Evolutionary conservation across 2,113 vertebrate genomes (phyloP).

Genomic region (Picathartes gymnocephalus): DNA sequence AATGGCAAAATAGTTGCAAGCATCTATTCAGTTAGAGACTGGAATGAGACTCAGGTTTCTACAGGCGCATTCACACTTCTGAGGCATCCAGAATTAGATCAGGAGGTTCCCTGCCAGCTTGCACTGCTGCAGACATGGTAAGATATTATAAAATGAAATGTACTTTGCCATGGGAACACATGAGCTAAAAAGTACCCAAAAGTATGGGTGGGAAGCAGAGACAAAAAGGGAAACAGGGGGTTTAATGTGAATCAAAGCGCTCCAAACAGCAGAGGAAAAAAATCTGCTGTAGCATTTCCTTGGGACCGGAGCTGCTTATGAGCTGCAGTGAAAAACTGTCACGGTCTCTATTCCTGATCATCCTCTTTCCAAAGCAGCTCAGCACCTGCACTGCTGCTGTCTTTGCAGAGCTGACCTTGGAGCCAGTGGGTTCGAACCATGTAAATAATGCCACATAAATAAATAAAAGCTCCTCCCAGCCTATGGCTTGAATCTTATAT

Average conservation of each 20-base stretch:
- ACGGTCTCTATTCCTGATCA: fast-evolving
- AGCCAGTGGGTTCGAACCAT: fast-evolving
- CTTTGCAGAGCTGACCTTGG: neutral
- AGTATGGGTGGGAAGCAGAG: neutral
- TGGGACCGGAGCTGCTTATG: neutral
- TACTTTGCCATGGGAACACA: neutral
- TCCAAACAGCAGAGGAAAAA: neutral
- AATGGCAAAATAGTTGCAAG: neutral
- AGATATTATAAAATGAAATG: neutral
- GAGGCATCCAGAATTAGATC: too few relatives aligned
- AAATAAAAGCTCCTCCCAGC: neutral
- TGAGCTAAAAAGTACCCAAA: neutral
- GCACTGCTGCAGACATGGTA: neutral
- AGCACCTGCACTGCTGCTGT: neutral
- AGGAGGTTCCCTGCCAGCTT: neutral
- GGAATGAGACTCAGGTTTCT: neutral
- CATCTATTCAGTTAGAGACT: neutral
- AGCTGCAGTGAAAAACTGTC: neutral
- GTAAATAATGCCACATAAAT: fast-evolving
- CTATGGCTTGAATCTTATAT: fast-evolving
- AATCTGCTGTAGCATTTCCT: neutral
- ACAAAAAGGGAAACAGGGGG: neutral
- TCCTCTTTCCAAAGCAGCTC: neutral
- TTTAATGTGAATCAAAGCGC: neutral
- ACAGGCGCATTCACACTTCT: neutral